Evolutionary conservation across 2,113 vertebrate genomes (phyloP).

Genomic region (Myotis lucifugus): DNA sequence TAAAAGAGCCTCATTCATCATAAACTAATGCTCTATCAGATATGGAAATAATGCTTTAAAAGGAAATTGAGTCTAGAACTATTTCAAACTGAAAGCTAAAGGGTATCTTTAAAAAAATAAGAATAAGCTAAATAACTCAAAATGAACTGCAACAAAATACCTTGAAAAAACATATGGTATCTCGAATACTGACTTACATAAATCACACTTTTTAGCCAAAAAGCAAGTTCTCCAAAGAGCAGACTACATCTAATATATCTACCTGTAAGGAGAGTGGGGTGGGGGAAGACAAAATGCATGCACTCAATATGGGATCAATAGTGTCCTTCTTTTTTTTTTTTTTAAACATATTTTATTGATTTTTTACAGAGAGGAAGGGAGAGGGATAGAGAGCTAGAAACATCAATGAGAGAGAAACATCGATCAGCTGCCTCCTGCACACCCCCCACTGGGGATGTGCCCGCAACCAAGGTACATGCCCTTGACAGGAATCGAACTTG

Average conservation of each 20-base stretch:
- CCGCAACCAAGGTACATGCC: no score
- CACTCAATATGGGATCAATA: background rate
- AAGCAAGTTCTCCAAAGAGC: background rate
- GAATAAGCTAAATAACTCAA: slow-evolving; percentile 28
- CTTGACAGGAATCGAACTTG: no score
- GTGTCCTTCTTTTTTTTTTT: background rate
- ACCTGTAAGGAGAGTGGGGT: background rate
- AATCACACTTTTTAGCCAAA: background rate
- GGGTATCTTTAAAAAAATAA: slow-evolving; percentile 6
- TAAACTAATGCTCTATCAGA: background rate
- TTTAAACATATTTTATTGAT: no score
- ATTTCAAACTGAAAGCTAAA: slow-evolving; percentile 51
- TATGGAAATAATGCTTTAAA: slow-evolving; percentile 24
- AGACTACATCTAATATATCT: background rate
- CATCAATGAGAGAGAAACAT: no score
- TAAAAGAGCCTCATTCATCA: slow-evolving; percentile 5
- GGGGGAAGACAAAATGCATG: background rate
- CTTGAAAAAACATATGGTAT: background rate
- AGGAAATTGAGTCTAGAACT: slow-evolving; percentile 21
- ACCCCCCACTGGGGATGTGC: no score
- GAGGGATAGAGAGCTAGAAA: no score
- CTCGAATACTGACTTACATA: background rate
- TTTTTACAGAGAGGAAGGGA: no score
- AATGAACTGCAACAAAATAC: slow-evolving; percentile 33
- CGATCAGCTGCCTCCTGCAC: no score